Evolutionary conservation across 2,888 invertebrate species (phyloP).

Genomic region (Osmoderma eremita): DNA sequence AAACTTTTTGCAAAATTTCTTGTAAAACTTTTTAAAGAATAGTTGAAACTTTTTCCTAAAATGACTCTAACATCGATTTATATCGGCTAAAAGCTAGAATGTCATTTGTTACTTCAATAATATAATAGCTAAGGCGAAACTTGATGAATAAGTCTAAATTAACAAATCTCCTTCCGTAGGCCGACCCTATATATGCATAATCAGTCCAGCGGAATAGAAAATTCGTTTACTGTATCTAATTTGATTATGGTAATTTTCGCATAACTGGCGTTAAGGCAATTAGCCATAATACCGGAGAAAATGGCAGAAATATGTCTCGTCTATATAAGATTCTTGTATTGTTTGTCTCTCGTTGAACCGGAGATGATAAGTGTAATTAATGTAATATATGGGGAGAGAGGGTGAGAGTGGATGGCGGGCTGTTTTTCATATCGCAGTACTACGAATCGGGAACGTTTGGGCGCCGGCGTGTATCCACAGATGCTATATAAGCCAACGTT

Average conservation of each 20-base stretch:
- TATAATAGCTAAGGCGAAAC: too few relatives aligned
- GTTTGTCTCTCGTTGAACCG: conserved; percentile 25
- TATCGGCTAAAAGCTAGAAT: too few relatives aligned
- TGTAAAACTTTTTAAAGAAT: too few relatives aligned
- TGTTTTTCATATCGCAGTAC: conserved; percentile 32
- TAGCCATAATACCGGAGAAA: neutral
- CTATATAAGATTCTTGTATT: conserved; percentile 26
- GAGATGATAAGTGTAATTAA: conserved; percentile 36
- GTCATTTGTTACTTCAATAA: too few relatives aligned
- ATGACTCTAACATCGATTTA: too few relatives aligned
- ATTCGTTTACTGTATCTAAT: neutral
- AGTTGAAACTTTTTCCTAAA: too few relatives aligned
- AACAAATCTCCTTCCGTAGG: too few relatives aligned
- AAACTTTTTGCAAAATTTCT: too few relatives aligned
- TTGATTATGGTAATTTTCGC: conserved; percentile 19
- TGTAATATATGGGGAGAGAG: conserved; percentile 35
- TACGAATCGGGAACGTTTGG: conserved; percentile 28
- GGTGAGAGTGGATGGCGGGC: conserved; percentile 29
- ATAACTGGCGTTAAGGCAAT: conserved; percentile 15
- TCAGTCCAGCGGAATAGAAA: neutral
- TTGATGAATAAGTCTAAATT: too few relatives aligned
- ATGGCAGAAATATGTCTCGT: neutral
- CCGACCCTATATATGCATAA: neutral
- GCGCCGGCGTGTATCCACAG: conserved; percentile 48
- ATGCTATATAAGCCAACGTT: conserved; percentile 48